Base-by-base conservation (phyloP, 2,888 invertebrate genomes). In the Tetragnatha montana region DNA sequence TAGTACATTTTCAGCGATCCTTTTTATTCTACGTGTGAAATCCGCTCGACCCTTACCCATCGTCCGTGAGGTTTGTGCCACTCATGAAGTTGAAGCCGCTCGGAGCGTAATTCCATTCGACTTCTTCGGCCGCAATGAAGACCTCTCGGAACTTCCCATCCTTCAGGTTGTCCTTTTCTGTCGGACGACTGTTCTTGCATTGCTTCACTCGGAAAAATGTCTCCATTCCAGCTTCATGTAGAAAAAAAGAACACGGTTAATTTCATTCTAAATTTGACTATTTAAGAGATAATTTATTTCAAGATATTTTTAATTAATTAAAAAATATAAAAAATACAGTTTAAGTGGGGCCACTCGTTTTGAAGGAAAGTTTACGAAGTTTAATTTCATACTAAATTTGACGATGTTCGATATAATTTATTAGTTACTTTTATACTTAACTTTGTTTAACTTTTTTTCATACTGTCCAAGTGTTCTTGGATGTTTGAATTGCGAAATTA, bases 81-180 rank as follows among this genome's bases (percentile, higher is more conserved):
- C 78, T 91, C 47, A 91, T 74, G 49, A 90, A 87, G 51, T 91
- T 91, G 22, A 91, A 69, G 6, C 91, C 91, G 2, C 86, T 81
- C 8, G 91, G 91, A 10, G 87, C 91, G 51, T 91, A 91, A 76
- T 91, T 74, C 91, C 91, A 91, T 8, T 83, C 81, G 2, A 91
- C 83, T 78, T 91, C 91, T 47, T 91, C 91, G 12, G 91, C 91
- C 12, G 91, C 91, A 7, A 91, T 91, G 90, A 81, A 91, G n/a
- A 91, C 79, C 74, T 91, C 89, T 47, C 89, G 69, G 6, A 89
- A 35, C 60, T 78, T 82, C 6, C 91, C 91, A 10, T 60, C 60
- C 17, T 89, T 83, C 22, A 90, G 69, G 2, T 35, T 19, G 14
- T 80, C 71, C 17, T 81, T 76, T 6, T 87, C 82, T 6, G 19